Conservation (phyloP, 2,888 invertebrate genomes). For the Caenorhabditis uteleia region DNA sequence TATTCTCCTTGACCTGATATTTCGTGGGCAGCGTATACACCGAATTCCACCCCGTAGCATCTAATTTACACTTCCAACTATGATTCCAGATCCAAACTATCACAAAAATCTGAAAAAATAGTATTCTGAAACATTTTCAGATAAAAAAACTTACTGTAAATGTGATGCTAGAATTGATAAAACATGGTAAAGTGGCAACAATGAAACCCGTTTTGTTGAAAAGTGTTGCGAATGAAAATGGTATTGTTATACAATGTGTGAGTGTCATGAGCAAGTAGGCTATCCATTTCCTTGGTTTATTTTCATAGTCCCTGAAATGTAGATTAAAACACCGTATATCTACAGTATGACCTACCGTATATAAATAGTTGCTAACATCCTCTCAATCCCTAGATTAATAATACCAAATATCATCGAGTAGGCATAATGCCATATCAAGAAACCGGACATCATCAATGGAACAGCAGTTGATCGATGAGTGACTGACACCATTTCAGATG, state of each 20-base stretch:
- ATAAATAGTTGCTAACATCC: conserved; percentile 16
- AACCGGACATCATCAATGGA: conserved; percentile 8
- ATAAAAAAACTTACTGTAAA: too few relatives aligned
- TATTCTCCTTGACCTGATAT: too few relatives aligned
- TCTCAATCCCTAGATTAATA: conserved; percentile 9
- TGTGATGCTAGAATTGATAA: too few relatives aligned
- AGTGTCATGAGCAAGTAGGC: background rate
- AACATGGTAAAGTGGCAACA: too few relatives aligned
- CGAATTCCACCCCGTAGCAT: too few relatives aligned
- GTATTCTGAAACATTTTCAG: too few relatives aligned
- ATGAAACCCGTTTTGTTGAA: too few relatives aligned
- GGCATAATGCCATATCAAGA: conserved; percentile 26
- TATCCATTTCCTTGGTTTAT: background rate
- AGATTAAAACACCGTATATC: background rate
- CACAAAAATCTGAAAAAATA: too few relatives aligned
- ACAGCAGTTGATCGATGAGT: background rate
- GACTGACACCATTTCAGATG: conserved; percentile 6
- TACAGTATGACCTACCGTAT: conserved; percentile 6
- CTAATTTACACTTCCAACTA: too few relatives aligned
- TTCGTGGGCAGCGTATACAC: too few relatives aligned
- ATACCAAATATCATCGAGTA: conserved; percentile 29
- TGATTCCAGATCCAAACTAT: too few relatives aligned
- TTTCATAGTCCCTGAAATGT: background rate
- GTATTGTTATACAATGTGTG: background rate
- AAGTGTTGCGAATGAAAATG: too few relatives aligned